These are phyloP conservation scores for Tetragnatha montana DNA, from an alignment of 2,888 invertebrate genomes.

Conservation along the genomic window DNA sequence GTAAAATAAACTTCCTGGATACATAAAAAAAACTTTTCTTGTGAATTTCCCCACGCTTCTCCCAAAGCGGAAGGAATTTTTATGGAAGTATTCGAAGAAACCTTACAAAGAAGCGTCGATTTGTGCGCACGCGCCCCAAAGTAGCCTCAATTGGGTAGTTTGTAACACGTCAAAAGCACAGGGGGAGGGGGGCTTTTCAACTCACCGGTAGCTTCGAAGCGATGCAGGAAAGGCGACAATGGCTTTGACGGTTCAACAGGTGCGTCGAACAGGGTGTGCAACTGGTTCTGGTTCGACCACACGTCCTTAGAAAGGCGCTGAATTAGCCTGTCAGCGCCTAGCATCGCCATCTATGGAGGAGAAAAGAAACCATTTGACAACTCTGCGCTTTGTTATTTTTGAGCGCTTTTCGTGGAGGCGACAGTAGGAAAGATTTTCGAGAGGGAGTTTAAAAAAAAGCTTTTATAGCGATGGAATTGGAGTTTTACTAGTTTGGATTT, in stretches of 20 bases:
- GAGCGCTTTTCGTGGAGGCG: too few species aligned
- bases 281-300: slow-evolving; percentile 60
- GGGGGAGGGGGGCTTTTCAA: neutral
- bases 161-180: slow-evolving; percentile 29
- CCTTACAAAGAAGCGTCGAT: neutral
- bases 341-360: slow-evolving; percentile 57
- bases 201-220: slow-evolving; percentile 56
- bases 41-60: too few species aligned
- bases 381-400: neutral
- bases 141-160: neutral
- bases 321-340: slow-evolving; percentile 37
- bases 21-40: too few species aligned
- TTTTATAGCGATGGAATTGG: too few species aligned
- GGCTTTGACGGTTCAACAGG: slow-evolving; percentile 47
- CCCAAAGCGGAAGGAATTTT: too few species aligned
- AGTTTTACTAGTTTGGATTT: too few species aligned
- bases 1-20: too few species aligned
- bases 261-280: slow-evolving; percentile 58
- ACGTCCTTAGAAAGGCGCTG: slow-evolving; percentile 35
- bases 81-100: neutral
- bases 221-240: slow-evolving; percentile 29
- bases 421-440: too few species aligned
- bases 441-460: too few species aligned
- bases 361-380: slow-evolving; percentile 33
- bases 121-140: neutral